Base-by-base conservation (phyloP, 2,113 vertebrate genomes). In the Ptilonorhynchus violaceus region DNA sequence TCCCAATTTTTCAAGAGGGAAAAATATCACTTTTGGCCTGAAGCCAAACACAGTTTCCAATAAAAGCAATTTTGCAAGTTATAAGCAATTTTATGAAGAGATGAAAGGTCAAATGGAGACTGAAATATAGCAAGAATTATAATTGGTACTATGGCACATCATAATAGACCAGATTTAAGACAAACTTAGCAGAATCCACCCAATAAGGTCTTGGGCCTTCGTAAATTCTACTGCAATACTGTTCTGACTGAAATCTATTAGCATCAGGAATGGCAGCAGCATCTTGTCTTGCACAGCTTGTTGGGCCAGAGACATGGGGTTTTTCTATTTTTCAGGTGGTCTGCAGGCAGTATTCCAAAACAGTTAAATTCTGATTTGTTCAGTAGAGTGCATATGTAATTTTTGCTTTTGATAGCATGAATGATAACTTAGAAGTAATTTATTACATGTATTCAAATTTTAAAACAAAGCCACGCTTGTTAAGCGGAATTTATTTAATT, bases 381-480 rank as follows among this genome's bases (percentile, higher is more conserved):
- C 67, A 67, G 11, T 24, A 46, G 20, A 24, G 7, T 64, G 46
- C 17, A 35, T 41, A 55, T 22, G 8, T n/a, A 53, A 67, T 67
- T 84, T 93, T 89, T 89, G 31, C 14, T 92, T 90, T 49, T 73
- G n/a, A 39, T 42, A 52, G 59, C 85, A n/a, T 27, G 24, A 67
- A 13, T 63, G 35, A 37, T 74, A 69, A 64, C 25, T 68, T 76
- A 41, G 9, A 86, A 67, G 28, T 70, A 0, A 76, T 85, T 77
- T 56, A 42, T 82, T 84, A 63, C 15, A 28, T 5, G 1, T 37
- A 30, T 50, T 84, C 12, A 30, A 30, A 70, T 83, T 82, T n/a
- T 31, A 49, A 86, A 79, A 42, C 24, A 70, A 70, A n/a, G 42
- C 10, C 25, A 62, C 16, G 7, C 35, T n/a, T 69, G 7, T 25